phyloP scores from a whole-genome alignment of 2,797 vertebrate species.

The Hyperoplus immaculatus region DNA sequence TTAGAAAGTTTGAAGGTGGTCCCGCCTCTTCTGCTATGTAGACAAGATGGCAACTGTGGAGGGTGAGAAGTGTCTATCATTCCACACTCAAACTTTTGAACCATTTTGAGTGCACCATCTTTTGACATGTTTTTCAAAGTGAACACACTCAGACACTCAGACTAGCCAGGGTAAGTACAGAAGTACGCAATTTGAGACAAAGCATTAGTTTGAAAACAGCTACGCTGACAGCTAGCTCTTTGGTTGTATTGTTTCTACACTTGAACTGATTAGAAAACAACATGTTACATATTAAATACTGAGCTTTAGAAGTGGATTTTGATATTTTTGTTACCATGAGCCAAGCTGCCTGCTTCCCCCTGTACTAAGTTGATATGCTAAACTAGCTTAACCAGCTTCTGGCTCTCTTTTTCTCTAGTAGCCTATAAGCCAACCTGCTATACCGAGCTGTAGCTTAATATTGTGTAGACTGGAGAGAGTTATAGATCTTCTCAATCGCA shows the following conservation, averaged over 20 bases:
- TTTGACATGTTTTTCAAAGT: no score
- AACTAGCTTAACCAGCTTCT: background rate
- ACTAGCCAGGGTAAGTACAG: no score
- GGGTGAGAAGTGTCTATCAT: no score
- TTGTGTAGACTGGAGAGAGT: background rate
- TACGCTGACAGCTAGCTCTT: background rate
- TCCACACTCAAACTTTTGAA: no score
- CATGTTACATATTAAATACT: background rate
- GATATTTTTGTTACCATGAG: background rate
- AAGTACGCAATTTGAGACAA: no score
- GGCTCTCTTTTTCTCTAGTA: background rate
- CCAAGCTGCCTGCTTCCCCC: background rate
- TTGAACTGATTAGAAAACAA: background rate
- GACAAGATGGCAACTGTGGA: no score
- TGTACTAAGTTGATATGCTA: background rate
- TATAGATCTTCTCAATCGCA: constrained; percentile 2
- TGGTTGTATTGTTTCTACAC: background rate
- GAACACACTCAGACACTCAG: no score
- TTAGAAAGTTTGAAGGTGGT: no score
- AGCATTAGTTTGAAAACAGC: background rate
- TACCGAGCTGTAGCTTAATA: background rate
- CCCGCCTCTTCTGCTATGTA: no score
- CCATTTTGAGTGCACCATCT: no score
- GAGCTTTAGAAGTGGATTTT: background rate
- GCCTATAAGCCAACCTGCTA: background rate